Conservation (phyloP, 53 echinoderm and acorn worm genomes). For the Zoroaster sp. region DNA sequence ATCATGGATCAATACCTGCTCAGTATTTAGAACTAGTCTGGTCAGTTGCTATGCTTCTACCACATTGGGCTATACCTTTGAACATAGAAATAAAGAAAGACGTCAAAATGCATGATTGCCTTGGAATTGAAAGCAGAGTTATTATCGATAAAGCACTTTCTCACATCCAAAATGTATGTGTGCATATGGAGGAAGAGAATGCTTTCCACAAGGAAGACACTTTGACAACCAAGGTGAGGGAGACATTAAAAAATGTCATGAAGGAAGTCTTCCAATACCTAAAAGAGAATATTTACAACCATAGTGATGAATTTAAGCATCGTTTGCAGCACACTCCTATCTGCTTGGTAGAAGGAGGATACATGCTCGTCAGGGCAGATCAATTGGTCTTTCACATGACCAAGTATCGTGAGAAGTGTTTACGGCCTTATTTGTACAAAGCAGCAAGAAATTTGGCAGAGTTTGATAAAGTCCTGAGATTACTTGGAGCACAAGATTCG, state of each 20-base stretch:
- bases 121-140: slow-evolving; percentile 15
- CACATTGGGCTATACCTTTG: neutral
- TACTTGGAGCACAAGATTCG: slow-evolving; percentile 4
- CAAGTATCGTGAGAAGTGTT: neutral
- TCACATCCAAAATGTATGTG: slow-evolving; percentile 48
- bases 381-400: slow-evolving; percentile 41
- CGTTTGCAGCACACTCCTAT: slow-evolving; percentile 17
- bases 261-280: neutral
- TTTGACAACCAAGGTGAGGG: neutral
- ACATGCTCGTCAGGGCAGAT: slow-evolving; percentile 43
- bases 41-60: slow-evolving; percentile 45
- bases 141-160: slow-evolving; percentile 1
- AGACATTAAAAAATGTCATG: neutral
- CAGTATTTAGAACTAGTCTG: slow-evolving; percentile 24
- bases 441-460: slow-evolving; percentile 29
- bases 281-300: neutral
- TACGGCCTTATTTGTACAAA: slow-evolving; percentile 51
- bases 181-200: slow-evolving; percentile 23
- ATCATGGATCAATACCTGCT: slow-evolving; percentile 30
- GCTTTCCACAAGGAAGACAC: slow-evolving; percentile 43
- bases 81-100: neutral
- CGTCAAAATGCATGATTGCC: slow-evolving; percentile 22
- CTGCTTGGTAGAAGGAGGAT: slow-evolving; percentile 35
- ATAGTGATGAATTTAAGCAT: neutral
- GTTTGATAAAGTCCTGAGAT: slow-evolving; percentile 5